These are phyloP conservation scores for Scleropages formosus DNA, from an alignment of 2,797 vertebrate species.

Conservation along the genomic window DNA sequence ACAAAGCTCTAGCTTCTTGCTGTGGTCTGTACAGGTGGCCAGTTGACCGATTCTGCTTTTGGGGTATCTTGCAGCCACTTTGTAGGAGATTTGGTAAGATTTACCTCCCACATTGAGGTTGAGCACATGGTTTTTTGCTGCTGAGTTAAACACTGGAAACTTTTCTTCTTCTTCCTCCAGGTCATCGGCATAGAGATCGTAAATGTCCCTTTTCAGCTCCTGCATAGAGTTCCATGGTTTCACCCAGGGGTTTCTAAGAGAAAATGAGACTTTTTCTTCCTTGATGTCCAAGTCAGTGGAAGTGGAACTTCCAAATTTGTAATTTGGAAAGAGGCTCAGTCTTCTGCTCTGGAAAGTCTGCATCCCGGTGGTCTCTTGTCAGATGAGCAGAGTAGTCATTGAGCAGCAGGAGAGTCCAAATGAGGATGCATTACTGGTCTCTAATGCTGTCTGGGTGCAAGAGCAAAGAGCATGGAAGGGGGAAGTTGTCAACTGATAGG, in stretches of 20 bases:
- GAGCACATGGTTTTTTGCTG: slow-evolving; percentile 55
- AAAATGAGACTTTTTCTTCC: slow-evolving; percentile 52
- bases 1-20: slow-evolving; percentile 73
- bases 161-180: slow-evolving; percentile 52
- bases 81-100: slow-evolving; percentile 68
- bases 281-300: slow-evolving; percentile 49
- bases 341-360: slow-evolving; percentile 17
- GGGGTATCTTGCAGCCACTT: slow-evolving; percentile 71
- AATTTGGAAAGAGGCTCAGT: slow-evolving; percentile 66
- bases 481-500: not conserved
- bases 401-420: not conserved
- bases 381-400: slow-evolving; percentile 3
- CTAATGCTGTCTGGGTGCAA: slow-evolving; percentile 9
- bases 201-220: slow-evolving; percentile 52
- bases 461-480: not conserved
- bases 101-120: slow-evolving; percentile 81
- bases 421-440: slow-evolving; percentile 25
- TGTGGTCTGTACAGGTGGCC: slow-evolving; percentile 72
- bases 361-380: slow-evolving; percentile 35
- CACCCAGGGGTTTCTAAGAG: slow-evolving; percentile 61
- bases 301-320: slow-evolving; percentile 57
- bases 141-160: slow-evolving; percentile 19
- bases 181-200: slow-evolving; percentile 71
- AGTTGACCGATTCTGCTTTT: slow-evolving; percentile 79
- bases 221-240: slow-evolving; percentile 69